Base-by-base conservation (phyloP, 2,888 invertebrate genomes). In the Adineta ricciae region DNA sequence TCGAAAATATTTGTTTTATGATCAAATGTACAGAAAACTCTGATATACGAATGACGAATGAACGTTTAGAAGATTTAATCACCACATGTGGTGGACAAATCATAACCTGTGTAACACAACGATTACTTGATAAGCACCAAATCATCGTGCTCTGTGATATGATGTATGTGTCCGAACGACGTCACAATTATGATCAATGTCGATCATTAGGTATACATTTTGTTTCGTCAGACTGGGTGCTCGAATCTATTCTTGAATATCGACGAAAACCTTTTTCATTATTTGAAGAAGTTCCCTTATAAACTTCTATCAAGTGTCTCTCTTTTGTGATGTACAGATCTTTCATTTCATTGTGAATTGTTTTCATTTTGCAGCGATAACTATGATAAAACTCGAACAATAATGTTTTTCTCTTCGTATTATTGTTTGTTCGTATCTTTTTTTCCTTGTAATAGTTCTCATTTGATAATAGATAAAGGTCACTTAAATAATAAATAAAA, bases 21-120 rank as follows among this genome's bases (percentile, higher is more conserved):
- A 27, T 64, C 2, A 64, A 64, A 64, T 64, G 64, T 64, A 64
- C 64, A 64, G 64, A 64, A 64, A 64, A 64, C 32, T 16, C 64
- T 27, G 64, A 64, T 27, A 64, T 64, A 32, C 9, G 32, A 64
- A 64, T 64, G 64, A 64, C 64, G 19, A 64, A 64, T 64, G 64
- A 64, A 64, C 64, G 64, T 32, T 64, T 64, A 64, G 64, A 64
- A 64, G 64, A 64, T 64, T 64, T 64, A 36, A 64, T 64, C 19
- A 64, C 64, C 27, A 64, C 64, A 19, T 64, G 64, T 36, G 64
- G 64, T 64, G 64, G 64, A 16, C 64, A 64, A 64, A 64, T 64
- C 4, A 64, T 64, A 32, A 64, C 64, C 1, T 64, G 64, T 36
- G 64, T 64, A 16, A 64, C 64, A 64, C 64, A 64, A 64, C 64